Base-by-base conservation (phyloP, 1,140 invertebrate species). In the Ganaspis sp. region DNA sequence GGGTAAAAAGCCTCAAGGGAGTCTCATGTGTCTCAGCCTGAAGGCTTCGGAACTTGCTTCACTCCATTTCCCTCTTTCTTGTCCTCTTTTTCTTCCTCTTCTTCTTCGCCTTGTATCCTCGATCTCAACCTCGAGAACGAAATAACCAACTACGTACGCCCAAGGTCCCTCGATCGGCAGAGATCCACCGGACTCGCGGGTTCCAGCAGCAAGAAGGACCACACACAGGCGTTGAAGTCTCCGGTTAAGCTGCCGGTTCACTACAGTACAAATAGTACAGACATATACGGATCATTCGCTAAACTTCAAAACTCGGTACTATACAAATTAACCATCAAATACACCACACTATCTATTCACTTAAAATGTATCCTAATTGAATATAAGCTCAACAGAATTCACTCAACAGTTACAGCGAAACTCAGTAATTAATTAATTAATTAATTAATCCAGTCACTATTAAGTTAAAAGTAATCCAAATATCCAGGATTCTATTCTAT, bases 141-240 rank as follows among this genome's bases (percentile, higher is more conserved):
- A 75, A 75, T 75, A 73, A 74, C 75, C 79, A 74, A 73, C 58
- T 64, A 34, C 58, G 58, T 64, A n/a, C 23, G 26, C 23, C 58
- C 58, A 64, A 64, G 58, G 58, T 64, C 58, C 26, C 58, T 29
- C 58, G 58, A n/a, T 34, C 58, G 23, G 15, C 23, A 64, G 58
- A 29, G 58, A 64, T 64, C 58, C 58, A 64, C 54, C 23, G 73
- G 76, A 53, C 79, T 75, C 74, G 29, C 54, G 69, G 74, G 75
- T 49, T 74, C 82, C 77, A 69, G 76, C 75, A 73, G 75, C 74
- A 49, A 78, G 72, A 34, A 34, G 81, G 88, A 87, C 86, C 87
- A 87, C 88, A 88, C 85, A 86, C 86, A 85, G 82, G 75, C 83
- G 78, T 73, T 69, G 72, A 81, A 81, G 77, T 79, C 77, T 76